phyloP scores from a whole-genome alignment of 2,797 vertebrate genomes.

The Rhinophrynus dorsalis region DNA sequence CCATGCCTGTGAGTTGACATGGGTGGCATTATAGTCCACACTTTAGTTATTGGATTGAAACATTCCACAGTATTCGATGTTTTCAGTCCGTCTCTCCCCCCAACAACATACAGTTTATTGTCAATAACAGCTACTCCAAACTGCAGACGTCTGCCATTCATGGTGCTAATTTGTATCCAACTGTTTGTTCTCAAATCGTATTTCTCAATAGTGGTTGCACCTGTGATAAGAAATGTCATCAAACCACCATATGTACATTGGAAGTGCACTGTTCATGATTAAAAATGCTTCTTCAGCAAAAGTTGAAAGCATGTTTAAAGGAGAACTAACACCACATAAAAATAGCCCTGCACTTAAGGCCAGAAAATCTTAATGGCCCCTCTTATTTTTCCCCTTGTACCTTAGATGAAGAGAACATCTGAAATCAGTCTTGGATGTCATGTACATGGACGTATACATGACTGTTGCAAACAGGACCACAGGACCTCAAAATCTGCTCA shows the following conservation, averaged over 20 bases:
- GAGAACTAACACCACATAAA: too few relatives aligned
- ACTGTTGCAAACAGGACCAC: too few relatives aligned
- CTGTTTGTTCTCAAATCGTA: slow-evolving; percentile 93
- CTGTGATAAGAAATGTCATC: slow-evolving; percentile 58
- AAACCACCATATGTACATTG: not conserved
- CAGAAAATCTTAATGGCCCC: too few relatives aligned
- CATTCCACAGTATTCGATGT: slow-evolving; percentile 96
- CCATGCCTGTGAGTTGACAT: slow-evolving; percentile 98
- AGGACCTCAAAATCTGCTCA: too few relatives aligned
- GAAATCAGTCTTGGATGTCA: too few relatives aligned
- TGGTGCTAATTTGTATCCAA: slow-evolving; percentile 88
- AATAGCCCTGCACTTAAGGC: too few relatives aligned
- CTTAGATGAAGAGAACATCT: too few relatives aligned
- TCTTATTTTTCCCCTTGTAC: too few relatives aligned
- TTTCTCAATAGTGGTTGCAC: slow-evolving; percentile 92
- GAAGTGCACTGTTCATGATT: too few relatives aligned
- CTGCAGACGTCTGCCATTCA: slow-evolving; percentile 90
- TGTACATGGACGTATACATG: too few relatives aligned
- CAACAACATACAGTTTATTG: slow-evolving; percentile 93
- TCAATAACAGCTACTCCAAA: slow-evolving; percentile 96
- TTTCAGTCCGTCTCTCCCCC: slow-evolving; percentile 93
- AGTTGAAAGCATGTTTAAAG: too few relatives aligned
- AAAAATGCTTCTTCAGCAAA: too few relatives aligned
- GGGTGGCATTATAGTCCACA: slow-evolving; percentile 95
- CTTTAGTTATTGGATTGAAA: slow-evolving; percentile 87